A percentile compares a stretch with the other conserved stretches of the same genome.
These are phyloP conservation scores for Pitangus sulphuratus DNA, from an alignment of 2,797 vertebrate genomes.

Conservation along the genomic window DNA sequence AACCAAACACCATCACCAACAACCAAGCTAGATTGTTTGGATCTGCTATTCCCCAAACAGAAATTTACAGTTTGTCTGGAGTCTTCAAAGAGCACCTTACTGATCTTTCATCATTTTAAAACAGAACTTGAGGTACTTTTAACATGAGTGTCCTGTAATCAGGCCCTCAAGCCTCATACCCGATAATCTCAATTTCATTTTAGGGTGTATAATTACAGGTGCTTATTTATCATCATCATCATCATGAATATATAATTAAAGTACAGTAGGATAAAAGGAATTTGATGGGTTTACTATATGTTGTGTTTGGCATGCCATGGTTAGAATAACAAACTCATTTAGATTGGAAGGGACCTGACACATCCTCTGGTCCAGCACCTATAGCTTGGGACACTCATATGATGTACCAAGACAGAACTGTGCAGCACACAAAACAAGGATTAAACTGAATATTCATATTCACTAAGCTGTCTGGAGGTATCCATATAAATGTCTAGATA, in stretches of 20 bases:
- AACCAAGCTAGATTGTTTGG: background rate
- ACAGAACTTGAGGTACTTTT: background rate
- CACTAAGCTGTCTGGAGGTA: background rate
- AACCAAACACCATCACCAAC: background rate
- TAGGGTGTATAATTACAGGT: background rate
- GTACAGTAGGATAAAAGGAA: background rate
- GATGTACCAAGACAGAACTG: background rate
- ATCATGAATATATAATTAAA: background rate
- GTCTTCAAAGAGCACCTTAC: background rate
- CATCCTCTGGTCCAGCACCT: background rate
- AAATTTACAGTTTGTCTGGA: background rate
- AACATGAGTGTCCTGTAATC: background rate
- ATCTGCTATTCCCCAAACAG: background rate
- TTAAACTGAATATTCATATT: background rate
- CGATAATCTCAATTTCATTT: background rate
- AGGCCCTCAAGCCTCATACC: background rate
- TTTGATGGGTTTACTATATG: background rate
- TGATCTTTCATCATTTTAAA: background rate
- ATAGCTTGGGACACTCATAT: background rate
- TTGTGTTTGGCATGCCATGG: background rate
- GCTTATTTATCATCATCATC: background rate
- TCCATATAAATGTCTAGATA: background rate
- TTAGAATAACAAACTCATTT: background rate
- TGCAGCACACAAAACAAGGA: background rate
- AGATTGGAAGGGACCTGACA: background rate